Evolutionary conservation across 2,888 invertebrate species (phyloP).

Genomic region (Coelinius sp.): DNA sequence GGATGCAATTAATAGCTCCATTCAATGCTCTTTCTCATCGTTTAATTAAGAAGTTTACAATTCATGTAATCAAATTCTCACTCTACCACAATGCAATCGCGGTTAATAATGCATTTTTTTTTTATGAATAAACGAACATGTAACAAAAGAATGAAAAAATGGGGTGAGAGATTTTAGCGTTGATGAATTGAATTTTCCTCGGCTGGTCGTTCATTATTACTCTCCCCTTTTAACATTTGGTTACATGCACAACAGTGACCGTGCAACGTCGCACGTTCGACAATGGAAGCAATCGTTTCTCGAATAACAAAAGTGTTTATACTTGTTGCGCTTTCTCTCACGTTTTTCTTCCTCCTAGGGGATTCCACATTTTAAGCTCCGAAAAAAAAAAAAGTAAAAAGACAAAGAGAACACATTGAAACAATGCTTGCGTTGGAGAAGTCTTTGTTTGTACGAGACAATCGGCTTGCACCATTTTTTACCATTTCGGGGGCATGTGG

Average conservation of each 20-base stretch:
- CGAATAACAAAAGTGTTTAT: constrained; percentile 49
- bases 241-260: constrained; percentile 5
- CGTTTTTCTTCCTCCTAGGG: constrained; percentile 23
- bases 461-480: background rate
- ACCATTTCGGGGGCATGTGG: background rate
- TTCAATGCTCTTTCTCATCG: constrained; percentile 1
- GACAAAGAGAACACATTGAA: background rate
- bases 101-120: background rate
- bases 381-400: background rate
- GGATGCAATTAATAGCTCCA: background rate
- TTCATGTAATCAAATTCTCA: background rate
- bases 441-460: background rate
- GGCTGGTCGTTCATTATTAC: constrained; percentile 10
- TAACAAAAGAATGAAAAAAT: background rate
- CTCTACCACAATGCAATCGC: background rate
- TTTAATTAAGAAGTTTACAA: background rate
- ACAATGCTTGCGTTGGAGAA: background rate
- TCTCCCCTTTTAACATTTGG: background rate
- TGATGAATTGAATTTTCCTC: constrained; percentile 2
- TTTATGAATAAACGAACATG: background rate
- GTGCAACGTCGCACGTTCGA: constrained; percentile 17
- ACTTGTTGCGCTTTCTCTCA: constrained; percentile 48
- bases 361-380: constrained; percentile 23
- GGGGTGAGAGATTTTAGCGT: background rate
- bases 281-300: constrained; percentile 43